Conservation (phyloP, 2,888 invertebrate genomes). For the Nesidiocoris tenuis region DNA sequence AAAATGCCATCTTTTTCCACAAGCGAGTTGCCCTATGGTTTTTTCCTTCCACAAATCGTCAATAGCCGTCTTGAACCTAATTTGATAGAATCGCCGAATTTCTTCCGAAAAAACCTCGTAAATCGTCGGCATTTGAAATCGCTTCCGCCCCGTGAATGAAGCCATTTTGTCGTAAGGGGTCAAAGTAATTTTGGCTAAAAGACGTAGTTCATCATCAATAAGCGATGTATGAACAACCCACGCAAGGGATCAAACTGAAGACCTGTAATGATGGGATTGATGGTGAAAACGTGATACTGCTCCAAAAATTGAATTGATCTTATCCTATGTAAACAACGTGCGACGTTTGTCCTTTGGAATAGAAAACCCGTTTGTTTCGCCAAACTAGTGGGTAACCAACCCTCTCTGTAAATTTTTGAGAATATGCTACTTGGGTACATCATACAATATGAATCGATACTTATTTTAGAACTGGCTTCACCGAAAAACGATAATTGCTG, state of each 20-base stretch:
- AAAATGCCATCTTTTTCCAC: conserved; percentile 22
- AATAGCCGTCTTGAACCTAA: conserved; percentile 19
- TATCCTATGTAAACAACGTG: too few species aligned
- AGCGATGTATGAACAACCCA: neutral
- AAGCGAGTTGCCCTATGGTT: conserved; percentile 1
- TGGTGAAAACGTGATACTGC: neutral
- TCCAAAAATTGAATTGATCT: neutral
- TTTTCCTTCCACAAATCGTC: conserved; percentile 3
- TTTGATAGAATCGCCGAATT: conserved; percentile 27
- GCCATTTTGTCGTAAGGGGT: neutral
- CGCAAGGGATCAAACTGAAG: neutral
- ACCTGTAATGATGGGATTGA: neutral
- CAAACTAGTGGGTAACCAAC: too few species aligned
- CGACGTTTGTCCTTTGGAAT: too few species aligned
- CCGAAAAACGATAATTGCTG: too few species aligned
- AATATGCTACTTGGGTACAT: too few species aligned
- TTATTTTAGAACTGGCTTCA: too few species aligned
- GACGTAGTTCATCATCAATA: neutral
- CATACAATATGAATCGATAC: too few species aligned
- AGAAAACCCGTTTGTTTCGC: too few species aligned
- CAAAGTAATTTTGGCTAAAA: neutral
- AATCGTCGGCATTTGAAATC: neutral
- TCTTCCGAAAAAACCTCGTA: conserved; percentile 13
- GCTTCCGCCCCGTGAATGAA: neutral
- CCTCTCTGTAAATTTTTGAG: too few species aligned